Percentiles rank a stretch among this genome's conserved stretches.
These are phyloP conservation scores for Cotesia congregata DNA, from an alignment of 2,888 invertebrate genomes.

Conservation along the genomic window DNA sequence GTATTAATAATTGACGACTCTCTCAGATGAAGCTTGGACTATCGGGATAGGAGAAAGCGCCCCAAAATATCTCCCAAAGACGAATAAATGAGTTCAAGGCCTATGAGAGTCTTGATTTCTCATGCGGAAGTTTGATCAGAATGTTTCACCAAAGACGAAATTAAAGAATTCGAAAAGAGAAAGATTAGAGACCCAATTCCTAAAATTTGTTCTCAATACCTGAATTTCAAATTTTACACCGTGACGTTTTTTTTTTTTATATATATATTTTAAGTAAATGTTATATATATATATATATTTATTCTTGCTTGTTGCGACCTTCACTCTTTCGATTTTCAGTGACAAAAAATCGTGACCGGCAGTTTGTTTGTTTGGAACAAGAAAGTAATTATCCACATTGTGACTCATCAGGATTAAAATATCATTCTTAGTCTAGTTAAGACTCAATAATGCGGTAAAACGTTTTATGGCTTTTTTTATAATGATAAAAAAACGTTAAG, in stretches of 20 bases:
- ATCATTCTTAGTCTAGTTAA: not conserved
- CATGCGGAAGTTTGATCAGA: constrained; percentile 11
- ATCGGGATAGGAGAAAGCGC: constrained; percentile 62
- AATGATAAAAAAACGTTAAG: not conserved
- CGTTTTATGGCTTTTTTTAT: not conserved
- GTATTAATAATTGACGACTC: not conserved
- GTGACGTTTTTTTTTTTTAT: not conserved
- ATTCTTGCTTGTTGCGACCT: not conserved
- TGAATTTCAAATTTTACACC: constrained; percentile 49
- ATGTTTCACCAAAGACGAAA: not conserved
- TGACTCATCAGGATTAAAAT: not conserved
- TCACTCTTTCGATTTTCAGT: not conserved
- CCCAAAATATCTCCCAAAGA: constrained; percentile 58
- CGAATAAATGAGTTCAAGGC: constrained; percentile 21
- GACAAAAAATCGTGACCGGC: not conserved
- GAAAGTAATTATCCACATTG: not conserved
- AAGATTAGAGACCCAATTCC: constrained; percentile 39
- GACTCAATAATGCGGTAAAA: not conserved
- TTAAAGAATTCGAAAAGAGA: constrained; percentile 9
- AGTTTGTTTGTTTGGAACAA: not conserved
- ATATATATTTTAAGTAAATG: not conserved
- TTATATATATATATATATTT: too few relatives aligned
- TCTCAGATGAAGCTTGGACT: constrained; percentile 36
- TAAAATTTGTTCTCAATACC: constrained; percentile 60
- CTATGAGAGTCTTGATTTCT: constrained; percentile 24